Base-by-base conservation (phyloP, 2,797 vertebrate species). In the Kryptolebias ocellatus region DNA sequence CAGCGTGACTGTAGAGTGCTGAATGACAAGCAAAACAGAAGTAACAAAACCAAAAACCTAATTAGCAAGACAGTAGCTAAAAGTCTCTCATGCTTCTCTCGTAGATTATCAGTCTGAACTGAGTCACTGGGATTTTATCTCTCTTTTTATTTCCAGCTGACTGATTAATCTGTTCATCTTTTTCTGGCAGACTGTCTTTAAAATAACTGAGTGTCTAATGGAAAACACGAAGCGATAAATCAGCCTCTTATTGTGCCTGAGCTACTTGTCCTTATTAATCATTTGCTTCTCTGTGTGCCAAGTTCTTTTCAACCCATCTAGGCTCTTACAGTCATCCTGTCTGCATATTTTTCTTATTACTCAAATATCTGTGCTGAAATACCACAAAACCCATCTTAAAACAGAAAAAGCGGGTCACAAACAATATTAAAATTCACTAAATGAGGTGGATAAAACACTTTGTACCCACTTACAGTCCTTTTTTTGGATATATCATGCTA, bases 121-220 rank as follows among this genome's bases (percentile, higher is more conserved):
- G 52, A 77, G 31, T 80, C 64, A 71, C 18, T 67, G 7, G 73
- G 72, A 75, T 27, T 70, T 34, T 54, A 57, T 60, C 44, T 74
- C 20, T 24, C 44, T 74, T 11, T 24, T 62, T 64, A 64, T 74
- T 64, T 46, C 53, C 55, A 51, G 63, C 56, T 78, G 79, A 79
- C 70, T 79, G 67, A 39, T 67, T 7, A 12, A 84, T 83, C 74
- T 52, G 64, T 49, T 86, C 79, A 82, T 70, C 12, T 7, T 66
- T 67, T 55, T 50, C 50, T 57, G 59, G 44, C 20, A 24, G 20
- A 24, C 20, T 69, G 52, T 52, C 49, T 70, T 47, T 54, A 17
- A 60, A 63, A 20, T 71, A 60, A 74, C 53, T 57, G 6, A 34
- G 34, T 7, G 57, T 24, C 42, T 60, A 54, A 73, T 62, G 72